Evolutionary conservation across 2,888 invertebrate genomes (phyloP).

Genomic region (Isoperla grammatica): DNA sequence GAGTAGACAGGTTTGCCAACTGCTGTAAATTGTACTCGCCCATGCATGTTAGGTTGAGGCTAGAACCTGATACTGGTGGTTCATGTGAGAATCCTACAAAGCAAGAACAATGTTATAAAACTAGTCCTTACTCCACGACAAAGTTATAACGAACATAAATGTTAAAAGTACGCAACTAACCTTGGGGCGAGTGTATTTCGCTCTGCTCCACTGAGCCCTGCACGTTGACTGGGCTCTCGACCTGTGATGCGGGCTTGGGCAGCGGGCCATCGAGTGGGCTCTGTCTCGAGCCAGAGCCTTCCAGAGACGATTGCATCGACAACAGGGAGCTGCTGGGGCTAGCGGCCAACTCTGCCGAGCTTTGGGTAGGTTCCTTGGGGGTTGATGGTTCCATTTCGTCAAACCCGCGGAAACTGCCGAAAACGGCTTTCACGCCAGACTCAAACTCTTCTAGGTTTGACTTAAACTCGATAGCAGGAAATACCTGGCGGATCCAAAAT

Average conservation of each 20-base stretch:
- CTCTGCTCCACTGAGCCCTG: neutral
- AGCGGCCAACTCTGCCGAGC: slow-evolving; percentile 18
- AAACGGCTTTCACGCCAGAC: slow-evolving; percentile 59
- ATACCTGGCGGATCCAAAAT: no score
- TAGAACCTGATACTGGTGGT: slow-evolving; percentile 41
- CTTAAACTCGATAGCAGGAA: slow-evolving; percentile 68
- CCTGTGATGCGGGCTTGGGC: neutral
- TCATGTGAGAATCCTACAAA: slow-evolving; percentile 35
- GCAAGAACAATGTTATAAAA: slow-evolving; percentile 39
- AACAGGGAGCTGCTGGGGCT: slow-evolving; percentile 58
- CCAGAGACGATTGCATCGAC: slow-evolving; percentile 71
- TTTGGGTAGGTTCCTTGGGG: slow-evolving; percentile 46
- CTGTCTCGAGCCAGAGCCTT: slow-evolving; percentile 44
- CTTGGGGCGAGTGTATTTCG: no score
- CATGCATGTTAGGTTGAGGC: slow-evolving; percentile 60
- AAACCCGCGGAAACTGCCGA: slow-evolving; percentile 63
- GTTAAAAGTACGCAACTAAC: no score
- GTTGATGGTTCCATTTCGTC: slow-evolving; percentile 46
- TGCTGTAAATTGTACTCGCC: slow-evolving; percentile 83
- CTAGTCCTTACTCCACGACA: neutral
- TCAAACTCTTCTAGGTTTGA: slow-evolving; percentile 76
- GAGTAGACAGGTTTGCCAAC: slow-evolving; percentile 72
- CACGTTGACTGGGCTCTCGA: neutral
- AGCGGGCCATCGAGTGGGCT: slow-evolving; percentile 3
- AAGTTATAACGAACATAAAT: no score